Conservation (phyloP, 2,888 invertebrate species). For the Patella caerulea region DNA sequence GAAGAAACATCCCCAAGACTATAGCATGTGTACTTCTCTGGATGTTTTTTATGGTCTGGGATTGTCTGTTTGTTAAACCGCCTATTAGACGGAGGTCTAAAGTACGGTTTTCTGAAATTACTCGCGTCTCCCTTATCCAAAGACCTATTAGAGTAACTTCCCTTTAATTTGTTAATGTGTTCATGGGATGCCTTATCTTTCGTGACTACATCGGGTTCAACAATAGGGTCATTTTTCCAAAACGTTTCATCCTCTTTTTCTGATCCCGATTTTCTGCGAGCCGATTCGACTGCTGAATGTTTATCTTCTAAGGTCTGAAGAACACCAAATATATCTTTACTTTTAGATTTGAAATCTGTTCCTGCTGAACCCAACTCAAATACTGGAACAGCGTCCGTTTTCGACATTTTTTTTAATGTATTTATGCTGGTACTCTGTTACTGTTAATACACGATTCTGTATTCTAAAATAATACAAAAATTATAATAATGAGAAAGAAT, state of each 20-base stretch:
- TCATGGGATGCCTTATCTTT: constrained; percentile 31
- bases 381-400: background rate
- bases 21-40: constrained; percentile 87
- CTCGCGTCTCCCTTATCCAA: constrained; percentile 31
- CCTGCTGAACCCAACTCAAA: constrained; percentile 26
- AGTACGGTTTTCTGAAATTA: constrained; percentile 17
- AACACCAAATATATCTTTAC: constrained; percentile 50
- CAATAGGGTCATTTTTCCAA: constrained; percentile 10
- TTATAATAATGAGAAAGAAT: too few relatives aligned
- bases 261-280: constrained; percentile 37
- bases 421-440: too few relatives aligned
- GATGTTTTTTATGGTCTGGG: constrained; percentile 78
- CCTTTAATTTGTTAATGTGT: background rate
- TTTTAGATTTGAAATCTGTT: constrained; percentile 37
- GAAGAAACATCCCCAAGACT: constrained; percentile 82
- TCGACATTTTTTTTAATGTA: too few relatives aligned
- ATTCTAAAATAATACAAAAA: too few relatives aligned
- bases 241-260: constrained; percentile 32
- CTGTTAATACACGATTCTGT: too few relatives aligned
- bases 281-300: constrained; percentile 49
- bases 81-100: constrained; percentile 9
- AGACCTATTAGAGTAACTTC: constrained; percentile 31
- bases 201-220: background rate
- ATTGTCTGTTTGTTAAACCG: constrained; percentile 25
- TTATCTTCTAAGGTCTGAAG: constrained; percentile 51